Evolutionary conservation across 2,888 invertebrate genomes (phyloP), one percentile per base, ranked within the genome.

Genomic region (Pristionchus exspectatus): DNA sequence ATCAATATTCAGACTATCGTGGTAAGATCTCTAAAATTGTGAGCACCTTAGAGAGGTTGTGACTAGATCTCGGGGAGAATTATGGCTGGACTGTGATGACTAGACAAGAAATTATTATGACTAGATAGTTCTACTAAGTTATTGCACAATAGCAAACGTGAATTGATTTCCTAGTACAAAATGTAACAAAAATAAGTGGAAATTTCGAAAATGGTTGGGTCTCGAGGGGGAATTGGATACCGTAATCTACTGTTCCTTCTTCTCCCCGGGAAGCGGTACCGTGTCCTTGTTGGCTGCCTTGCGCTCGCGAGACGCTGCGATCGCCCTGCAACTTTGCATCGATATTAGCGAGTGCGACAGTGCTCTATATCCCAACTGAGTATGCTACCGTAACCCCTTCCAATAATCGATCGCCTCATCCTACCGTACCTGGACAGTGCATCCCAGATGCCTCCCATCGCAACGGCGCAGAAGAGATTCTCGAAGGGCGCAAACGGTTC

Each of bases 401-500:
- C 21, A 85, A 24, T n/a, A 5, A 24, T 56, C 44, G 27, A 54
- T 33, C 2, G n/a, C 5, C 59, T 2, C 63, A 14, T n/a, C 66
- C 69, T 87, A 81, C 87, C 83, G 81, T 74, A 94, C 94, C 93
- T 92, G 10, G 93, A 93, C 95, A 99, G 96, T 66, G 98, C 98
- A 96, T 99, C 99, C 97, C 98, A 98, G 95, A 99, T 97, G 89
- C 99, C 99, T 72, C 99, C 99, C 96, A 99, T 97, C 96, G 98
- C 98, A 88, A 98, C 96, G 38, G 98, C 98, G 95, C 98, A 99
- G 96, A 98, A 97, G 90, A 99, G 96, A 96, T 99, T 99, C 96
- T 99, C 99, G 95, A 99, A 98, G 24, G 99, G 99, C 94, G 98
- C 97, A 96, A 99, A 99, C 69, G 99, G 99, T 96, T 99, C 99